These are phyloP conservation scores for Siderastrea siderea DNA, from an alignment of 92 coral and sea anemone genomes.

Conservation along the genomic window DNA sequence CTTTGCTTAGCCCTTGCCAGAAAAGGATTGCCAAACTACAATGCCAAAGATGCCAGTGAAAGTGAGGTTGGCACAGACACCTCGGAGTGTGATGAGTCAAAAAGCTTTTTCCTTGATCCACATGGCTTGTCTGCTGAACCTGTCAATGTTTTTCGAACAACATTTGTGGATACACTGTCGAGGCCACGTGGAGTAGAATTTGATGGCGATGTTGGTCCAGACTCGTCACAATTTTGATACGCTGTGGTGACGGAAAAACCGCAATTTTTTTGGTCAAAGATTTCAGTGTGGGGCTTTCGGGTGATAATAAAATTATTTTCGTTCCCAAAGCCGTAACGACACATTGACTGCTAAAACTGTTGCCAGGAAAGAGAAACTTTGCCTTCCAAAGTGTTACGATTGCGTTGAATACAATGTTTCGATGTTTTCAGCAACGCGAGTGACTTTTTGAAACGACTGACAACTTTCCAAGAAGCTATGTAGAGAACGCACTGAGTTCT, in stretches of 20 bases:
- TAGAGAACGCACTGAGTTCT: background rate
- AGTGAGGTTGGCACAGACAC: too few species aligned
- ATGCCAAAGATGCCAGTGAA: too few species aligned
- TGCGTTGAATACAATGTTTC: background rate
- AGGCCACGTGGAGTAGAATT: background rate
- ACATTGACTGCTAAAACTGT: too few species aligned
- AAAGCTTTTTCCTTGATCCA: too few species aligned
- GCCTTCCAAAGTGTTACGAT: background rate
- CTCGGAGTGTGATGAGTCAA: too few species aligned
- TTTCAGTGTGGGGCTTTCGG: background rate
- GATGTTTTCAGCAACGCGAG: background rate
- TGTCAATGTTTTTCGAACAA: background rate
- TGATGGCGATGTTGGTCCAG: constrained; percentile 3
- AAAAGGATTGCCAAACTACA: too few species aligned
- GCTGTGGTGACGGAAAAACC: constrained; percentile 6
- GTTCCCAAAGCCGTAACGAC: background rate
- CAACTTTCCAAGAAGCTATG: too few species aligned
- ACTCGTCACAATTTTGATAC: background rate
- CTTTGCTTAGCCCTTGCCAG: constrained; percentile 45
- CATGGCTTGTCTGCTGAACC: background rate
- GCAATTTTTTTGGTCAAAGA: background rate
- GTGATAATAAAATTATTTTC: constrained; percentile 4
- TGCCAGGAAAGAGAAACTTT: too few species aligned
- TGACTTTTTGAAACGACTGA: background rate
- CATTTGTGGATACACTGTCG: background rate